These are phyloP conservation scores for Phorcus lineatus DNA, from an alignment of 2,888 invertebrate species.

Conservation along the genomic window DNA sequence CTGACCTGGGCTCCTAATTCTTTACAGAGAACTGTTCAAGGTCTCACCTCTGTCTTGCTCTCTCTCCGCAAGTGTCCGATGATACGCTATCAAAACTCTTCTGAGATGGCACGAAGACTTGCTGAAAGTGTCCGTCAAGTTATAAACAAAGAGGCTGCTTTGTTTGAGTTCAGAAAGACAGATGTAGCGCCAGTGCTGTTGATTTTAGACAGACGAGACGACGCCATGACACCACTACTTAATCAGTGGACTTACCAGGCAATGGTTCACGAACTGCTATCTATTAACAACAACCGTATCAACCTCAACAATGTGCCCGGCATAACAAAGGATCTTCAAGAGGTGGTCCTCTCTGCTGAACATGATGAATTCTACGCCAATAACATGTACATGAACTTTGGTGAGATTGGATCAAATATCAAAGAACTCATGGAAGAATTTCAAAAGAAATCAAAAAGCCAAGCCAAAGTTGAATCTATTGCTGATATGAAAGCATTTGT, in stretches of 20 bases:
- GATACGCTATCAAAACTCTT: conserved; percentile 91
- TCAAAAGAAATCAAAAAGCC: conserved; percentile 94
- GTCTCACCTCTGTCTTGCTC: conserved; percentile 88
- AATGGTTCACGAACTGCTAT: conserved; percentile 98
- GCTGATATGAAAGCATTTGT: conserved; percentile 99
- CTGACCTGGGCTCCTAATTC: conserved; percentile 85
- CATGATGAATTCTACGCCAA: conserved; percentile 98
- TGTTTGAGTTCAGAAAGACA: conserved; percentile 89
- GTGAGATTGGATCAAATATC: conserved; percentile 98
- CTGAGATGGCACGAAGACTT: conserved; percentile 88
- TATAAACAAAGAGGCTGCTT: conserved; percentile 88
- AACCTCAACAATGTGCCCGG: conserved; percentile 89
- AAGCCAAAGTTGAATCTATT: conserved; percentile 98
- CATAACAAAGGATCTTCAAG: conserved; percentile 90
- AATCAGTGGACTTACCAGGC: conserved; percentile 99
- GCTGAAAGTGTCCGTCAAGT: conserved; percentile 90
- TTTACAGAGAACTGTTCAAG: conserved; percentile 88
- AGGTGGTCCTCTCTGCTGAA: conserved; percentile 94
- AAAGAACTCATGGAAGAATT: conserved; percentile 98
- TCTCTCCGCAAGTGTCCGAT: conserved; percentile 93
- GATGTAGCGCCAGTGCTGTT: conserved; percentile 86
- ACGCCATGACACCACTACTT: conserved; percentile 95
- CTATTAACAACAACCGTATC: conserved; percentile 94
- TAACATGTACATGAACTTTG: conserved; percentile 96
- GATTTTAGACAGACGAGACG: conserved; percentile 93